Evolutionary conservation across 2,888 invertebrate genomes (phyloP), one percentile per base, ranked within the genome.

Genomic region (Limnephilus lunatus): DNA sequence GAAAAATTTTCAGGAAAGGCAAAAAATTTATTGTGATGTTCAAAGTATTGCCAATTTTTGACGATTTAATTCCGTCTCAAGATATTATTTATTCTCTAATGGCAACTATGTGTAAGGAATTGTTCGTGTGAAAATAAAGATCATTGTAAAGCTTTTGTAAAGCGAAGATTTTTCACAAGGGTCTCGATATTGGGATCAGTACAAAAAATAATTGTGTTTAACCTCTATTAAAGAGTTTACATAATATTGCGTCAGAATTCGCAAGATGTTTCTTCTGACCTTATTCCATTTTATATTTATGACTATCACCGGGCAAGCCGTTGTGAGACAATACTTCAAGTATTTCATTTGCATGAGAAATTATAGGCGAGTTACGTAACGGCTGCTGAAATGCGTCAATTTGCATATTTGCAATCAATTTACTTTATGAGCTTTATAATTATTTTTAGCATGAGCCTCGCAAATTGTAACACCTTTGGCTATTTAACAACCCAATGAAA

Each of bases 201-300:
- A 15, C 1, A 15, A 48, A 48, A 48, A 48, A 15, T 11, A 0
- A 48, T 48, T 15, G 4, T 48, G 3, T 48, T 0, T 15, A 15
- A 48, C 48, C 14, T 15, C 14, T 15, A 48, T n/a, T 25, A 82
- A 5, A 83, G 0, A 35, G 25, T 83, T 35, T 25, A 32, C 35
- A 53, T 83, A 90, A 90, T 31, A 44, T 32, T 83, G 44, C 7
- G n/a, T 32, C 48, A 88, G 80, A 81, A 39, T 80, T 39, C 11
- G 92, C 92, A 92, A 92, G 92, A 92, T 92, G 92, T 92, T 92
- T 90, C 48, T n/a, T 81, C 81, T 91, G 92, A 91, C 92, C 92
- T 90, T 90, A 25, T 85, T 90, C 30, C 85, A 85, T 32, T 80
- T 89, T 89, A 90, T 68, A 68, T 68, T 68, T 90, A 85, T 91